Base-by-base conservation (phyloP, 2,888 invertebrate genomes). In the Marronus borbonicus region DNA sequence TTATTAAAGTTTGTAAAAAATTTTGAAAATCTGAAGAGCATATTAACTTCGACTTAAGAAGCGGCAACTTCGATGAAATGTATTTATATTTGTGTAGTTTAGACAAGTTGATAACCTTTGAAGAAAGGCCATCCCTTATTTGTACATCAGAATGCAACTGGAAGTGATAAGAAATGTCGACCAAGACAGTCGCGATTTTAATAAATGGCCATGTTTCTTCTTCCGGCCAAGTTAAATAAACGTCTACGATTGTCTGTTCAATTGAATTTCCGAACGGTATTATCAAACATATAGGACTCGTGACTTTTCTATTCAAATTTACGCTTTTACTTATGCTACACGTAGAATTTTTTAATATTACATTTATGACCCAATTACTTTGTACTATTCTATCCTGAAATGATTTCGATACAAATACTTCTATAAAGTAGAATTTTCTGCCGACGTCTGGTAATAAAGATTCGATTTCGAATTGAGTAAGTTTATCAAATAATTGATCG, bases 101-200 rank as follows among this genome's bases (percentile, higher is more conserved):
- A 20, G 64, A 69, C 14, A 76, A 52, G 17, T 70, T 70, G 3
- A 76, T n/a, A 24, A 79, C 24, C 69, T 75, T 68, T 66, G 50
- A 24, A 24, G 66, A 58, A 17, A 76, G 66, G 14, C 55, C 68
- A 24, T 39, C 68, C 3, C 14, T 62, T 39, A 62, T 36, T 36
- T 69, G 68, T 10, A 49, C 39, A 55, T 64, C 66, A 0, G 76
- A 64, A 62, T 72, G 28, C 20, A 76, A 55, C 70, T 84, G 80
- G 80, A 87, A 86, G 80, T 86, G 86, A 79, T 86, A 86, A 3
- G 87, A 87, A 76, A 87, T 83, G 82, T 88, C 85, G 5, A 86
- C 78, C 50, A 77, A 52, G 31, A 85, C 81, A 28, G 80, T 79
- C 31, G 83, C 83, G 58, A 87, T 80, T 80, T 83, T 83, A 14